Percentiles rank a stretch among this genome's conserved stretches.
Evolutionary conservation across 2,888 invertebrate species (phyloP).

Genomic region (Oxytorus armatus): DNA sequence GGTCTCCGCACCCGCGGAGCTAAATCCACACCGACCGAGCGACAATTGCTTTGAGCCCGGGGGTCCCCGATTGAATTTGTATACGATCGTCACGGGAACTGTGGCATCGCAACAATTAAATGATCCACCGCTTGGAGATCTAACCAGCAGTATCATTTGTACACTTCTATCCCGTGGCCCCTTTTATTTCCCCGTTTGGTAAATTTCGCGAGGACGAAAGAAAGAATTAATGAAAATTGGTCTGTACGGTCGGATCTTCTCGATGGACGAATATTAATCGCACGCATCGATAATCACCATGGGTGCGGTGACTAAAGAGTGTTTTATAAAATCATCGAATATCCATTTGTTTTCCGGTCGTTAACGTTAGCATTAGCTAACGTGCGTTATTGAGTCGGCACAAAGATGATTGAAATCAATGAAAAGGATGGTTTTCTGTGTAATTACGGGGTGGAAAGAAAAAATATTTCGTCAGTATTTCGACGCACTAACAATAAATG

Average conservation of each 20-base stretch:
- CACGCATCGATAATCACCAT: conserved; percentile 39
- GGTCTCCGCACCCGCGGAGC: conserved; percentile 63
- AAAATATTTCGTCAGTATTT: background rate
- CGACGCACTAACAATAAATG: background rate
- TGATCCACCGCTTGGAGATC: conserved; percentile 59
- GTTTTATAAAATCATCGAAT: conserved; percentile 57
- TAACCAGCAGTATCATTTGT: conserved; percentile 37
- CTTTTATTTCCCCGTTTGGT: background rate
- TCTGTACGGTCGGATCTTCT: background rate
- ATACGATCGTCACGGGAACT: conserved; percentile 48
- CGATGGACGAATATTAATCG: background rate
- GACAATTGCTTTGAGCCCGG: conserved; percentile 64
- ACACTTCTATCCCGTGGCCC: conserved; percentile 1
- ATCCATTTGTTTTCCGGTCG: conserved; percentile 20
- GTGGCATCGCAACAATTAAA: conserved; percentile 59
- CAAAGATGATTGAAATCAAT: background rate
- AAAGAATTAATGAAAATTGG: background rate
- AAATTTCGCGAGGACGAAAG: background rate
- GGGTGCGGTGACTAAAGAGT: conserved; percentile 10
- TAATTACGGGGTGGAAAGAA: background rate
- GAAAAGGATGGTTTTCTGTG: background rate
- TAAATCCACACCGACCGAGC: conserved; percentile 63
- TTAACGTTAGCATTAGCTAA: background rate
- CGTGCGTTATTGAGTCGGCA: background rate
- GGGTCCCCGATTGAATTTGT: conserved; percentile 65